phyloP scores from a whole-genome alignment of 2,797 vertebrate species.

The Xerus rutilus region DNA sequence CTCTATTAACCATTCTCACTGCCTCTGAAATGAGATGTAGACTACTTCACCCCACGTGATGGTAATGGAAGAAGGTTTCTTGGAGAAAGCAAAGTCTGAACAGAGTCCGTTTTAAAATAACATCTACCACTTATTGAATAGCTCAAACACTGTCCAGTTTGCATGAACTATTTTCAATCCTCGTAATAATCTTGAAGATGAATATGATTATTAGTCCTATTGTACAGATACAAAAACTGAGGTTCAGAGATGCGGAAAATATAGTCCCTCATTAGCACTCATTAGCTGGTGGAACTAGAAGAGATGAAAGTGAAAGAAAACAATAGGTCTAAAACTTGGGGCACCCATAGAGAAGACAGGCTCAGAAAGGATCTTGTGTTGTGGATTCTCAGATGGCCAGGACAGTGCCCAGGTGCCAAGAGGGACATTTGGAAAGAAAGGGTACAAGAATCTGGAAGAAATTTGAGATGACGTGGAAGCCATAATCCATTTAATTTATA shows the following conservation, averaged over 20 bases:
- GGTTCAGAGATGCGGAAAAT: neutral
- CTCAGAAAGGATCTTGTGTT: neutral
- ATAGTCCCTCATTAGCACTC: neutral
- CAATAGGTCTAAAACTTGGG: neutral
- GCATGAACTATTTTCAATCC: neutral
- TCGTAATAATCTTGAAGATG: neutral
- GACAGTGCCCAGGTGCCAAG: neutral
- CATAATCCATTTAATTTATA: neutral
- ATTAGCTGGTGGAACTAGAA: neutral
- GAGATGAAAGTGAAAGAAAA: neutral
- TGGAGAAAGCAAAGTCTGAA: neutral
- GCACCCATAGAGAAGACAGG: neutral
- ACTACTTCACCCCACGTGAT: neutral
- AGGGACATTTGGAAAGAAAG: neutral
- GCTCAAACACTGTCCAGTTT: neutral
- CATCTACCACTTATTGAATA: neutral
- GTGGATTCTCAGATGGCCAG: neutral
- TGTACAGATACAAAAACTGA: neutral
- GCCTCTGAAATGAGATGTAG: neutral
- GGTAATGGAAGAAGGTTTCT: neutral
- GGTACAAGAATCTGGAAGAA: neutral
- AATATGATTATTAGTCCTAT: neutral
- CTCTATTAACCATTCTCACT: neutral
- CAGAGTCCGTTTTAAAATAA: neutral
- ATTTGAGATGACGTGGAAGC: neutral